These are phyloP conservation scores for Orthosia incerta DNA, from an alignment of 2,888 invertebrate genomes.

Conservation along the genomic window DNA sequence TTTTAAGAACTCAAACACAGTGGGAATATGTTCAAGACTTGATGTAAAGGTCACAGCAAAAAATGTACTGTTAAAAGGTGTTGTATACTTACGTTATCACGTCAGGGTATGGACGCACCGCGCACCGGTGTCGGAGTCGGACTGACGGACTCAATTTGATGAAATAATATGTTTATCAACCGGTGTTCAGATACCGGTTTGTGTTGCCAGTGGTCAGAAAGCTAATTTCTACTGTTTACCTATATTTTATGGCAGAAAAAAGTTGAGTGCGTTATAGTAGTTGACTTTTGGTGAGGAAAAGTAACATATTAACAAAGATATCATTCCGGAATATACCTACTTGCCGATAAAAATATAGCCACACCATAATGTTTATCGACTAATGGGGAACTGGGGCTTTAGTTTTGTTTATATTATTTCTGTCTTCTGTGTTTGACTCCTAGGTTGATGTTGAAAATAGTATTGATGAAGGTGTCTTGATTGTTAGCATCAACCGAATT, in stretches of 20 bases:
- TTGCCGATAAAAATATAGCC: no score
- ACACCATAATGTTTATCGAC: no score
- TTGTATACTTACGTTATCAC: constrained; percentile 33
- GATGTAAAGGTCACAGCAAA: not conserved
- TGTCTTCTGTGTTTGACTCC: no score
- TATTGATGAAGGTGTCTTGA: no score
- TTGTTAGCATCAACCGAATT: no score
- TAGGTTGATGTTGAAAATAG: no score
- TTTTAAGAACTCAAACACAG: not conserved
- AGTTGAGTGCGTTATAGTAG: no score
- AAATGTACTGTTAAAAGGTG: not conserved
- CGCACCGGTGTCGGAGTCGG: not conserved
- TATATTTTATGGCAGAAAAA: constrained; percentile 15
- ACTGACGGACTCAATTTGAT: not conserved
- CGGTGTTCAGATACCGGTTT: constrained; percentile 48
- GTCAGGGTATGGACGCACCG: constrained; percentile 9
- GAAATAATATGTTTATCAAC: constrained; percentile 46
- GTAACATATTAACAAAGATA: not conserved
- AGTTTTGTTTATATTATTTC: no score
- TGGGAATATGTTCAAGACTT: not conserved
- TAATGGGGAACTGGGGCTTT: no score
- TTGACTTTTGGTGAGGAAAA: not conserved
- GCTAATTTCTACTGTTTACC: constrained; percentile 10
- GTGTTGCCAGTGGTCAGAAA: constrained; percentile 39
- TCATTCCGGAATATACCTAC: no score